phyloP scores from a whole-genome alignment of 2,888 invertebrate genomes.

The Chrysolina haemoptera region DNA sequence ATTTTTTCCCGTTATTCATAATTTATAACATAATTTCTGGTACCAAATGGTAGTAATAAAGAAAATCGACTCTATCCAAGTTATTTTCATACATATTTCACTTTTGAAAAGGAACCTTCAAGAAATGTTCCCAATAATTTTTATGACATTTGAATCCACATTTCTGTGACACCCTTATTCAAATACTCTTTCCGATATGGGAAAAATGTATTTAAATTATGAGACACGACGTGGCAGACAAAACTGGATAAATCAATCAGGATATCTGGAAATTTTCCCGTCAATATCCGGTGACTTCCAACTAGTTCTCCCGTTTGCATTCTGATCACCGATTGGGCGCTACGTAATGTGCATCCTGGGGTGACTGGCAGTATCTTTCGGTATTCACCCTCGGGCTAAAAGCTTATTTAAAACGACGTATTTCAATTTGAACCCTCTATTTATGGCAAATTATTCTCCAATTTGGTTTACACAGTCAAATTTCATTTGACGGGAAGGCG shows the following conservation, averaged over 20 bases:
- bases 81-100: not conserved
- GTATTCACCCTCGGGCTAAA: constrained; percentile 61
- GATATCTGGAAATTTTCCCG: constrained; percentile 45
- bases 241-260: constrained; percentile 26
- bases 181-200: not conserved
- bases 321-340: constrained; percentile 53
- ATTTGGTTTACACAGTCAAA: constrained; percentile 49
- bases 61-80: not conserved
- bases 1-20: too few species aligned
- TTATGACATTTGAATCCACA: too few species aligned
- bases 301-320: constrained; percentile 42
- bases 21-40: too few species aligned
- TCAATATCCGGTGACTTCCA: constrained; percentile 48
- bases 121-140: too few species aligned
- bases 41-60: too few species aligned
- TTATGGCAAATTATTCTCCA: constrained; percentile 54
- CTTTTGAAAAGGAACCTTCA: too few species aligned
- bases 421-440: constrained; percentile 63
- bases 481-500: constrained; percentile 32
- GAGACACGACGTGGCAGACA: not conserved
- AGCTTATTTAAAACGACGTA: constrained; percentile 65
- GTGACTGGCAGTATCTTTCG: constrained; percentile 65
- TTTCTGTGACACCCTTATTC: too few species aligned
- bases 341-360: constrained; percentile 59
- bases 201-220: not conserved